A percentile compares a stretch with the other conserved stretches of the same genome.
phyloP scores from a whole-genome alignment of 2,888 invertebrate genomes.

The Cancer borealis region DNA sequence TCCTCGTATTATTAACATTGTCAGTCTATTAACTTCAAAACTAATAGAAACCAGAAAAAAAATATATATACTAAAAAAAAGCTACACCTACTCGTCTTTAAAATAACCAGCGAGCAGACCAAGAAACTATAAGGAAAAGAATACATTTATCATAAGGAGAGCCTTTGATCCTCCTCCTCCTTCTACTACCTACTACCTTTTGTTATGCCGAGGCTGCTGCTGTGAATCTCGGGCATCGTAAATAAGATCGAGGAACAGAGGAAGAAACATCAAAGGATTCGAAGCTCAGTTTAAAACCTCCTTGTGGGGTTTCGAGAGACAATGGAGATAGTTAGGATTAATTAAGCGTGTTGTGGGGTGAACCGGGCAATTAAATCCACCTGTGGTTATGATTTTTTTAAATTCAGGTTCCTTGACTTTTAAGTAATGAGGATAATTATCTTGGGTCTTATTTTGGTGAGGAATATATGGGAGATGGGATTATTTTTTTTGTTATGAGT shows the following conservation, averaged over 20 bases:
- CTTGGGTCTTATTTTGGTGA: not conserved
- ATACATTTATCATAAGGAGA: no score
- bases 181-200: not conserved
- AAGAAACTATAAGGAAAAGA: no score
- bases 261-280: not conserved
- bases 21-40: no score
- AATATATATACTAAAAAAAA: not conserved
- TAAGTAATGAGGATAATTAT: not conserved
- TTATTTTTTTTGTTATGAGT: no score
- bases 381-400: not conserved
- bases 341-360: constrained; percentile 25
- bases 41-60: not conserved
- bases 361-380: not conserved
- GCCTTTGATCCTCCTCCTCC: not conserved
- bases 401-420: not conserved
- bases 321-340: not conserved
- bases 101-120: no score
- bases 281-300: not conserved
- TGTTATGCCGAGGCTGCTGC: not conserved
- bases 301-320: not conserved
- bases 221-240: not conserved
- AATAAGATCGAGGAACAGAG: not conserved
- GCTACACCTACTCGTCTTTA: not conserved
- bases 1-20: not conserved
- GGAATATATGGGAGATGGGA: no score